A percentile compares a stretch with the other conserved stretches of the same genome.
These are phyloP conservation scores for Galaxea fascicularis DNA, from an alignment of 92 coral and sea anemone species.

Conservation along the genomic window DNA sequence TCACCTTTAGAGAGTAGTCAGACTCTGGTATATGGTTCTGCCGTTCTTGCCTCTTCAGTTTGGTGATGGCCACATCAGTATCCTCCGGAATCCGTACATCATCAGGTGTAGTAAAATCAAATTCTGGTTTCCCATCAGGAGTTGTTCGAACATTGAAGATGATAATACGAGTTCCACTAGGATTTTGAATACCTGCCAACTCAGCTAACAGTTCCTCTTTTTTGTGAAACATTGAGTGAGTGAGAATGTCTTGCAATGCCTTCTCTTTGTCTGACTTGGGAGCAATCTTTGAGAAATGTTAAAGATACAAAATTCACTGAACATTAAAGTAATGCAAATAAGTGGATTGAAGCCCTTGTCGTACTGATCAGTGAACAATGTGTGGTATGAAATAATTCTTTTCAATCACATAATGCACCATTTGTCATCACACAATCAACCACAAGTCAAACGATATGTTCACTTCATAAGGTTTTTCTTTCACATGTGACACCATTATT, in stretches of 20 bases:
- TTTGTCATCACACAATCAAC: no score
- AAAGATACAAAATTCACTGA: conserved; percentile 25
- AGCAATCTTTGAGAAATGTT: conserved; percentile 64
- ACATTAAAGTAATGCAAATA: not conserved
- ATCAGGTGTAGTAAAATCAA: conserved; percentile 73
- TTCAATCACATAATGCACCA: no score
- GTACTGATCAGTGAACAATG: no score
- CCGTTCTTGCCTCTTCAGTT: conserved; percentile 78
- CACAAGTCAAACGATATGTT: no score
- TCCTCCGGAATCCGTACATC: conserved; percentile 95
- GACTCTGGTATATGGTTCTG: conserved; percentile 97
- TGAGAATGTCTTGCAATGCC: conserved; percentile 81
- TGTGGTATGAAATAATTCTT: no score
- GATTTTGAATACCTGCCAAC: conserved; percentile 72
- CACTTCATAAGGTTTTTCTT: no score
- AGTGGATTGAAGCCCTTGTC: no score
- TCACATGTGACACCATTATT: no score
- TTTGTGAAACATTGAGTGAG: conserved; percentile 72
- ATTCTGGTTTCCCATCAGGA: conserved; percentile 89
- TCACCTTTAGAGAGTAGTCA: conserved; percentile 91
- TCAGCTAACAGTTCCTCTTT: conserved; percentile 75
- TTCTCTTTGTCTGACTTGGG: conserved; percentile 79
- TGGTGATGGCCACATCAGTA: conserved; percentile 75
- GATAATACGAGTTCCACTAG: conserved; percentile 88
- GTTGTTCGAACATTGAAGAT: conserved; percentile 83